A percentile compares a stretch with the other conserved stretches of the same genome.
phyloP scores from a whole-genome alignment of 1,140 invertebrate species.

The Drosophila pseudoananassae region DNA sequence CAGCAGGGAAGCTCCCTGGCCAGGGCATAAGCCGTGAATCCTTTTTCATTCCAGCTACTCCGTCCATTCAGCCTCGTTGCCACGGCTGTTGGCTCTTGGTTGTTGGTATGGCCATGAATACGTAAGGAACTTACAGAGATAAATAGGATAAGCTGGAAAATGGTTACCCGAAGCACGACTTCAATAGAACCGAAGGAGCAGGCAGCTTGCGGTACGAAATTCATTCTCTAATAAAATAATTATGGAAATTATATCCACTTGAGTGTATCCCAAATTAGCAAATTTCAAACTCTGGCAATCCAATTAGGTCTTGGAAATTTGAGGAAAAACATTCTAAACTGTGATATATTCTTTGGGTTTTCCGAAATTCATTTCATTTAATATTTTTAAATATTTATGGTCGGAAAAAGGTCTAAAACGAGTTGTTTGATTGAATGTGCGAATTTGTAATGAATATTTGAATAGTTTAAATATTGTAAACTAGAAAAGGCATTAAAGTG shows the following conservation, averaged over 20 bases:
- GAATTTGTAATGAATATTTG: background rate
- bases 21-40: conserved; percentile 43
- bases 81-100: background rate
- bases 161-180: conserved; percentile 17
- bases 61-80: background rate
- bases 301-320: conserved; percentile 2
- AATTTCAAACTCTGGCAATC: conserved; percentile 3
- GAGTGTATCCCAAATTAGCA: conserved; percentile 7
- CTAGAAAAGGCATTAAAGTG: background rate
- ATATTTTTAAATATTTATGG: background rate
- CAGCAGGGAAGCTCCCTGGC: background rate
- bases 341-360: background rate
- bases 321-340: background rate
- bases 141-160: conserved; percentile 37
- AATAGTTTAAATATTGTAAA: background rate
- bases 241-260: conserved; percentile 3
- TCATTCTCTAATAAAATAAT: conserved; percentile 25
- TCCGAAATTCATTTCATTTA: background rate
- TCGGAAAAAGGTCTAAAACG: background rate
- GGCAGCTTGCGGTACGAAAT: conserved; percentile 16
- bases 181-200: conserved; percentile 8
- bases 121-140: conserved; percentile 21
- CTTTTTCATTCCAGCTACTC: conserved; percentile 3
- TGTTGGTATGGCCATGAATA: conserved; percentile 28
- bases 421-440: background rate